Evolutionary conservation across 2,888 invertebrate genomes (phyloP).

Genomic region (Drosophila helvetica): DNA sequence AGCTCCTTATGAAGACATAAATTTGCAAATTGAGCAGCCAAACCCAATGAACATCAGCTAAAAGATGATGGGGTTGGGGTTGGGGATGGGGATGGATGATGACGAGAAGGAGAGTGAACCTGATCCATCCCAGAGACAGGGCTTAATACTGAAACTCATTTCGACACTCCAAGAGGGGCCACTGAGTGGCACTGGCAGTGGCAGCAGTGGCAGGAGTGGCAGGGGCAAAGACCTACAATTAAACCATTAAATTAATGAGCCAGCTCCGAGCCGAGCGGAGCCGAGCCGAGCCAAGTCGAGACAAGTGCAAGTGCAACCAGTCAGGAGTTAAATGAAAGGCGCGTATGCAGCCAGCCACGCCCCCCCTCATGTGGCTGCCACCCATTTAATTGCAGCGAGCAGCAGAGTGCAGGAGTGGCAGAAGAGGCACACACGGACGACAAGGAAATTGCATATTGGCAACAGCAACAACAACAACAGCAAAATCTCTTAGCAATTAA

Average conservation of each 20-base stretch:
- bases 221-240: constrained; percentile 58
- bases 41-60: constrained; percentile 48
- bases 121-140: constrained; percentile 48
- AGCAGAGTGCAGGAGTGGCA: constrained; percentile 4
- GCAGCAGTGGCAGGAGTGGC: not conserved
- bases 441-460: constrained; percentile 64
- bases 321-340: constrained; percentile 64
- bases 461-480: constrained; percentile 29
- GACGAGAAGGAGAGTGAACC: constrained; percentile 24
- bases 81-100: not conserved
- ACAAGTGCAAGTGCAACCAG: constrained; percentile 34
- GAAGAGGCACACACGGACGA: constrained; percentile 26
- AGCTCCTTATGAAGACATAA: constrained; percentile 73
- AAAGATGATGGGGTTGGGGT: constrained; percentile 16
- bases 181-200: not conserved
- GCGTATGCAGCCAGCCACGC: constrained; percentile 64
- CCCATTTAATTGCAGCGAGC: constrained; percentile 56
- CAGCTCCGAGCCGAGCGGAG: constrained; percentile 45
- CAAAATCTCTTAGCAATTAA: constrained; percentile 44
- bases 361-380: constrained; percentile 63
- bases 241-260: constrained; percentile 77
- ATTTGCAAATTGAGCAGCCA: constrained; percentile 74
- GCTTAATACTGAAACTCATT: constrained; percentile 60
- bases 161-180: constrained; percentile 35
- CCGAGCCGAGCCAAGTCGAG: not conserved